Evolutionary conservation across 2,113 vertebrate genomes (phyloP).

Genomic region (Diadophis punctatus): DNA sequence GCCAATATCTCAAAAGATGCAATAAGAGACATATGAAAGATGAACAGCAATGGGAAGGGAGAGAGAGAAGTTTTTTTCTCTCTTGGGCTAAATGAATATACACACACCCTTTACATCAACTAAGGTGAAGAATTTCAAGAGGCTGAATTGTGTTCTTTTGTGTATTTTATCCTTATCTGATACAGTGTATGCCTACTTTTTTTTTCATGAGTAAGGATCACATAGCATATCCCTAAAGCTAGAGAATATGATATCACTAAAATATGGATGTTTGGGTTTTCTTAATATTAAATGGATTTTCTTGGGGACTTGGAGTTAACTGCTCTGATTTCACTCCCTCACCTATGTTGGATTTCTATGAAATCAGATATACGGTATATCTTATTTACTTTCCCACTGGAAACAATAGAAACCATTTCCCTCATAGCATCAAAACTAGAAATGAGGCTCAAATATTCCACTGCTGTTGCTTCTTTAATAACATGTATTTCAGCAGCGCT

Average conservation of each 20-base stretch:
- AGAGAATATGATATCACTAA: not conserved
- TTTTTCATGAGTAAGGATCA: not conserved
- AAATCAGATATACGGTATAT: not conserved
- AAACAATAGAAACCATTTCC: not conserved
- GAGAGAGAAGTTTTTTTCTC: not conserved
- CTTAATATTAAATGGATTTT: conserved; percentile 1
- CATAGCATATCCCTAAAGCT: not conserved
- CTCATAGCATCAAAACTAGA: not conserved
- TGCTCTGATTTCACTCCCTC: not conserved
- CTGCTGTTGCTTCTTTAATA: not conserved
- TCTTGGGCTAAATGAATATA: not conserved
- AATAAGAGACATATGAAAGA: not conserved
- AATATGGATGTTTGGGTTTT: not conserved
- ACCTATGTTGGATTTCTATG: conserved; percentile 1
- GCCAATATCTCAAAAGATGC: not conserved
- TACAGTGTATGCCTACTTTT: not conserved
- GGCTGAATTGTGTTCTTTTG: not conserved
- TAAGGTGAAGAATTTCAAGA: not conserved
- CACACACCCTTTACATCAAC: not conserved
- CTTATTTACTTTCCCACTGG: not conserved
- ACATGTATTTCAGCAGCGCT: not conserved
- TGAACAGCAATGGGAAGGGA: not conserved
- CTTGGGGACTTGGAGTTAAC: not conserved
- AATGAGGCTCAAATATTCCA: not conserved
- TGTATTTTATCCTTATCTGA: not conserved